Evolutionary conservation across 1,140 invertebrate species (phyloP).

Genomic region (Agrypnia vestita): DNA sequence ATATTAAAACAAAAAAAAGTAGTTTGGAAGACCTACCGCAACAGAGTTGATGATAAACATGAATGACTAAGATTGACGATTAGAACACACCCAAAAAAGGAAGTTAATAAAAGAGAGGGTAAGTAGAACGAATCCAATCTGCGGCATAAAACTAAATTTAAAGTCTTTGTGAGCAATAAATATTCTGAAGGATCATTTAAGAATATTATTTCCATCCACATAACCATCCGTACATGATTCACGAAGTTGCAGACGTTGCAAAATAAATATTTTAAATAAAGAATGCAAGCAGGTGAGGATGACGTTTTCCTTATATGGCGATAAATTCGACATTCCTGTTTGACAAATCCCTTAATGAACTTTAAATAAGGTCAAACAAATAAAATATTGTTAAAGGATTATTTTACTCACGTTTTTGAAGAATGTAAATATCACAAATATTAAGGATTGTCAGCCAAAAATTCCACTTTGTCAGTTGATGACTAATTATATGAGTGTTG

Average conservation of each 20-base stretch:
- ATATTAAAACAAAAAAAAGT: neutral
- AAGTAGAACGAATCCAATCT: slow-evolving; percentile 37
- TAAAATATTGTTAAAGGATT: neutral
- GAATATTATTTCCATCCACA: neutral
- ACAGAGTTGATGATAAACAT: slow-evolving; percentile 79
- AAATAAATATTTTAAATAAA: slow-evolving; percentile 34
- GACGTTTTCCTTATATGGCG: slow-evolving; percentile 58
- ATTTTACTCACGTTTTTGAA: slow-evolving; percentile 9
- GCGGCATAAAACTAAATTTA: slow-evolving; percentile 9
- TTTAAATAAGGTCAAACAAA: neutral
- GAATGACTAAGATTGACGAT: slow-evolving; percentile 25
- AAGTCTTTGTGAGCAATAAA: neutral
- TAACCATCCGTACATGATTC: neutral
- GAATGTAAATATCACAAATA: slow-evolving; percentile 25
- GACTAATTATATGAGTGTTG: slow-evolving; percentile 31
- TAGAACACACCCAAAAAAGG: slow-evolving; percentile 45
- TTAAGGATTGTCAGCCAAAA: slow-evolving; percentile 12
- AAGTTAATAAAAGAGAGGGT: slow-evolving; percentile 33
- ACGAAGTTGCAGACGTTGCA: neutral
- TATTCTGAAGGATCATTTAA: neutral
- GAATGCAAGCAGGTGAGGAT: slow-evolving; percentile 41
- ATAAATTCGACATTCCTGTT: slow-evolving; percentile 24
- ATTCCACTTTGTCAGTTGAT: slow-evolving; percentile 36
- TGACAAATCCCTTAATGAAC: neutral
- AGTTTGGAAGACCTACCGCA: neutral